phyloP scores from a whole-genome alignment of 2,888 invertebrate species.

The Heliconius cydno region DNA sequence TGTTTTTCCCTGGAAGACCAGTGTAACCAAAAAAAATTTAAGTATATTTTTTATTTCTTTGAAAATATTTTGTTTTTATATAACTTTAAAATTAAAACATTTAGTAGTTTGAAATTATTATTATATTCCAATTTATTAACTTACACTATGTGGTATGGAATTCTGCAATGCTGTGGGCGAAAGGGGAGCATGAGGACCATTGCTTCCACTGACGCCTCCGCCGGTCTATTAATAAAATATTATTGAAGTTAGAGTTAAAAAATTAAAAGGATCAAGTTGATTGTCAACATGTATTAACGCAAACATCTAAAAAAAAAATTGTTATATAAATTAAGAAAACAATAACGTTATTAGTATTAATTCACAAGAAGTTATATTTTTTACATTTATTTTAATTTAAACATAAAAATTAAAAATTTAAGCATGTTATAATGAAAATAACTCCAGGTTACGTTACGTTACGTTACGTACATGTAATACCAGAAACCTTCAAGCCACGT shows the following conservation, averaged over 20 bases:
- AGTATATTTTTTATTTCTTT: too few relatives aligned
- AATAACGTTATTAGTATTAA: not conserved
- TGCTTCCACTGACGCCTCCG: slow-evolving; percentile 75
- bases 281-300: not conserved
- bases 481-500: not conserved
- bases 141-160: slow-evolving; percentile 77
- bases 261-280: not conserved
- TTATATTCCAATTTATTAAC: slow-evolving; percentile 43
- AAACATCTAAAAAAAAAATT: not conserved
- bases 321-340: not conserved
- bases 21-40: not conserved
- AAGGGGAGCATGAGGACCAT: slow-evolving; percentile 79
- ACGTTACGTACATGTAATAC: not conserved
- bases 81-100: too few relatives aligned
- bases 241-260: not conserved
- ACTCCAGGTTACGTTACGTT: not conserved
- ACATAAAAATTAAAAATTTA: not conserved
- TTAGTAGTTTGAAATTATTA: not conserved
- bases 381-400: not conserved
- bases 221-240: slow-evolving; percentile 69
- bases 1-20: not conserved
- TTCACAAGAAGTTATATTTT: not conserved
- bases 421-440: not conserved
- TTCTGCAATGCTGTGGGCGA: slow-evolving; percentile 80
- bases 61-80: too few relatives aligned